Evolutionary conservation across 2,113 vertebrate genomes (phyloP), one percentile per base, ranked within the genome.

Genomic region (Nesoenas mayeri): DNA sequence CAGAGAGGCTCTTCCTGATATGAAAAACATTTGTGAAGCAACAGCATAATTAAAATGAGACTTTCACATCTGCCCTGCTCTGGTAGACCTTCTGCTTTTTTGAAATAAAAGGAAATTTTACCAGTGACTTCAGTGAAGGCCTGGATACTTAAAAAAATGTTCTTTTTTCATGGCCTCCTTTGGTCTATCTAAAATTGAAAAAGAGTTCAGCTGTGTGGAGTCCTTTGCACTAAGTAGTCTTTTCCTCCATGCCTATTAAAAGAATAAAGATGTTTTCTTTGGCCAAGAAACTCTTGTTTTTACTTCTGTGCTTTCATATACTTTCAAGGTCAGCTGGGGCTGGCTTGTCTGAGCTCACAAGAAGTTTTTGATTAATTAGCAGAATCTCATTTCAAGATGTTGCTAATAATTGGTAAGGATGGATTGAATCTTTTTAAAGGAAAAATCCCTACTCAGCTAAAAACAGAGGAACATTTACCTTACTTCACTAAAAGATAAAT

Each of bases 351-450:
- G 79, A 80, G 74, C 34, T 85, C 72, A 50, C 22, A 88, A 94
- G 71, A 91, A 73, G 54, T 70, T 84, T 95, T 89, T 95, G 83
- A 97, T 94, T 93, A 94, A 95, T 96, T 94, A 96, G 40, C 71
- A 71, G 73, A 83, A 75, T 4, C 62, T 53, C 42, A 73, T 91
- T 93, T 95, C 82, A 82, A 87, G 82, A 91, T 64, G 34, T 86
- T 86, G n/a, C 32, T 92, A 88, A 53, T 74, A 92, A 73, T 72
- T 90, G 38, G n/a, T 73, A 91, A 79, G 31, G 38, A 69, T 0
- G 0, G 40, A 22, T 40, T 65, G 61, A 81, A 58, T 71, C 29
- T 75, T 91, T 93, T 88, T 53, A 84, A 81, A 84, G 57, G 34
- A 67, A 80, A 94, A 92, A 67, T 48, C 48, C 24, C 51, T 86